Evolutionary conservation across 2,888 invertebrate species (phyloP), one percentile per base, ranked within the genome.

Genomic region (Nephrocerus scutellatus): DNA sequence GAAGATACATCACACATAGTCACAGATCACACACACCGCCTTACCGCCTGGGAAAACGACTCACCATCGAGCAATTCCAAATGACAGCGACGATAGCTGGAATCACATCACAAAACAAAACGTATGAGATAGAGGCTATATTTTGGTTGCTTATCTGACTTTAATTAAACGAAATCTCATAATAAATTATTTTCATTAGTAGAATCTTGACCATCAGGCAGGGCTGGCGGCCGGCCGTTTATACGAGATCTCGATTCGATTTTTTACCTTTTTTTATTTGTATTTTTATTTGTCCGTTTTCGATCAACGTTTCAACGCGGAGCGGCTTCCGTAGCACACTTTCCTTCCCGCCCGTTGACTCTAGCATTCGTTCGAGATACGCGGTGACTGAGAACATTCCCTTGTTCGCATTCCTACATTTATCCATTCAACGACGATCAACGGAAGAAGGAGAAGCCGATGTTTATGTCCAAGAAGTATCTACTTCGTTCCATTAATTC

Each of bases 131-230:
- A n/a, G n/a, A n/a, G n/a, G n/a, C n/a, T n/a, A n/a, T n/a, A n/a
- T n/a, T 42, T 35, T 47, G 44, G 55, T 47, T 44, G 53, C 48
- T 62, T 65, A 67, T 67, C 67, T 57, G 61, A 55, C 55, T 63
- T 65, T 65, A 67, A 67, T 66, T 65, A 65, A 65, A 65, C 62
- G 60, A 56, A 63, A 66, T 66, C 65, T 63, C 56, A 62, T 66
- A 66, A 67, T 67, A 65, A 65, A 67, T 65, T 65, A 66, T 67
- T 64, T 66, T 65, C 64, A 63, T 65, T 65, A 66, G 59, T 54
- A 49, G 50, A 50, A 53, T 51, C 53, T 52, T 52, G 50, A 48
- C 48, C 52, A 54, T 48, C 49, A 47, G 30, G 44, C n/a, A n/a
- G n/a, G n/a, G n/a, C n/a, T n/a, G n/a, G n/a, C n/a, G n/a, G n/a